Evolutionary conservation across 2,797 vertebrate species (phyloP), one percentile per base, ranked within the genome.

Genomic region (Euthynnus affinis): DNA sequence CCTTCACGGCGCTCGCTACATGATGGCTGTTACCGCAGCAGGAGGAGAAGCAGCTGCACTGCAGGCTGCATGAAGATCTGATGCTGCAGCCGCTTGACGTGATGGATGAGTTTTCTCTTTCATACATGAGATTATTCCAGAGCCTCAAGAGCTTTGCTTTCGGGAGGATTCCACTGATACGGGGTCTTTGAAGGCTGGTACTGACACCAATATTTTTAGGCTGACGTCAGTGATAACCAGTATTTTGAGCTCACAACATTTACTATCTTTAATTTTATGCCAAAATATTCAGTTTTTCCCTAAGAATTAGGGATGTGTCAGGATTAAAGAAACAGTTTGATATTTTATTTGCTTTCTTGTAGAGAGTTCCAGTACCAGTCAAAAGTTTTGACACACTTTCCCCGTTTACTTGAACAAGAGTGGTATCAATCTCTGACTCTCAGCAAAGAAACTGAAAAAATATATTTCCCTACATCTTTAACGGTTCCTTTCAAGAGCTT

Each of bases 11-110:
- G 74, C 67, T 76, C 42, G 0, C 15, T 18, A 9, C 63, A 44
- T 0, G 37, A 44, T 10, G 62, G 69, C 52, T 27, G 74, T 46
- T 78, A 76, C 53, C 52, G 71, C 68, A 20, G 74, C 29, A 34
- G 61, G 44, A 67, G 5, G 7, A 40, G 60, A 42, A 3, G 46
- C 59, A 12, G 58, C 71, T 10, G 69, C 69, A 51, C 64, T 44
- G 78, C 76, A 52, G 76, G 55, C 80, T 69, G 62, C 64, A 27
- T 32, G 58, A 20, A 15, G 66, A 74, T 46, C 77, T 74, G 80
- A 66, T 46, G 75, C 71, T 51, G 49, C 55, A 6, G 64, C 27
- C 3, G 76, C 64, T 61, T 18, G 27, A 67, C 44, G 9, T 74
- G 82, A 80, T 74, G 78, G 57, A 76, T 48, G 71, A 74, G 52